These are phyloP conservation scores for Hoplostethus mediterraneus DNA, from an alignment of 2,797 vertebrate species.

Conservation along the genomic window DNA sequence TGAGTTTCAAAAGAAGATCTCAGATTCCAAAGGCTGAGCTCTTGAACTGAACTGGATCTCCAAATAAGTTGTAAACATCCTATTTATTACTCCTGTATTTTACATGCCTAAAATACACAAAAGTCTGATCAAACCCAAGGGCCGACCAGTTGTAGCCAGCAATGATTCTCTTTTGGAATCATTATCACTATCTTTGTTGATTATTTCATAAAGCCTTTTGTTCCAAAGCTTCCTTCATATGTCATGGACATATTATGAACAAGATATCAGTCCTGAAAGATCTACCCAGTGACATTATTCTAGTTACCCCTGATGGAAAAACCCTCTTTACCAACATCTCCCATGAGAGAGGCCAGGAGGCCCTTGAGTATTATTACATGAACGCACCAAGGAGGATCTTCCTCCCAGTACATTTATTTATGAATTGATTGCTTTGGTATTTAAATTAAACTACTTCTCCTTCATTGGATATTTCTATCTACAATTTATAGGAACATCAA, in stretches of 20 bases:
- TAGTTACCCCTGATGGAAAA: neutral
- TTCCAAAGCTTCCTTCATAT: conserved; percentile 2
- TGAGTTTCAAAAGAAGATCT: neutral
- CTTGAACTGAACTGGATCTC: neutral
- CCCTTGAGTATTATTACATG: neutral
- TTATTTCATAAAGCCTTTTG: neutral
- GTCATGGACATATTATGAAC: neutral
- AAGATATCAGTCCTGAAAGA: neutral
- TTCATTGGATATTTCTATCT: neutral
- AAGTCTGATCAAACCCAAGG: neutral
- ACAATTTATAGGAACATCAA: neutral
- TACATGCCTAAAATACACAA: conserved; percentile 1
- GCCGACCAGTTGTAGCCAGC: neutral
- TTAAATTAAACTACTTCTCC: neutral
- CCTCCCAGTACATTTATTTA: neutral
- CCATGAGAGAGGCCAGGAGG: neutral
- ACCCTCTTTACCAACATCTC: neutral
- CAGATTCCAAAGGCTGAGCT: neutral
- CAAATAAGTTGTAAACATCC: neutral
- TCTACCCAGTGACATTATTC: neutral
- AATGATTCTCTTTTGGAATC: neutral
- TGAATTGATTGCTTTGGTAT: neutral
- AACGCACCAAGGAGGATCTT: neutral
- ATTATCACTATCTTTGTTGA: neutral
- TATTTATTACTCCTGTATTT: neutral